Evolutionary conservation across 2,888 invertebrate species (phyloP).

Genomic region (Charanyca ferruginea): DNA sequence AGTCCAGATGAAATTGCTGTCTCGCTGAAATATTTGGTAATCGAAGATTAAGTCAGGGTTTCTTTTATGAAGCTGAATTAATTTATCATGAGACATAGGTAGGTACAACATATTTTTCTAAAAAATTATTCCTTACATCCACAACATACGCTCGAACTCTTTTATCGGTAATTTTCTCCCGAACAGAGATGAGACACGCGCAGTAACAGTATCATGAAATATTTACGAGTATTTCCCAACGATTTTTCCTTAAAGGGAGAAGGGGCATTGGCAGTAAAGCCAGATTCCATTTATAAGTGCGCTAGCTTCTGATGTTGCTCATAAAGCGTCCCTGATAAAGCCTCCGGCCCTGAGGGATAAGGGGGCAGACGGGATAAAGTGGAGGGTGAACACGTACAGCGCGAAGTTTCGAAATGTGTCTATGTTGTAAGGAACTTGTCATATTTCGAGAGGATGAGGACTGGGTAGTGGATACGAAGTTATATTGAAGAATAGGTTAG

Average conservation of each 20-base stretch:
- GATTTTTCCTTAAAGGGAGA: constrained; percentile 68
- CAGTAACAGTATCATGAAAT: constrained; percentile 72
- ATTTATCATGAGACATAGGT: constrained; percentile 3
- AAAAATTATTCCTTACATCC: constrained; percentile 19
- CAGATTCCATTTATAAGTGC: constrained; percentile 79
- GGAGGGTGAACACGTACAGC: constrained; percentile 50
- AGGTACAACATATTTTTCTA: background rate
- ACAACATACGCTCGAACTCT: constrained; percentile 44
- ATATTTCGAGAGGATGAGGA: constrained; percentile 51
- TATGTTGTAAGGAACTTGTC: constrained; percentile 53
- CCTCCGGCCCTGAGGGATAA: constrained; percentile 73
- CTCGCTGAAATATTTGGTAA: constrained; percentile 35
- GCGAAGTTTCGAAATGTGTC: constrained; percentile 54
- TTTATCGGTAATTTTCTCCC: constrained; percentile 59
- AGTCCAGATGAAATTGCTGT: constrained; percentile 22
- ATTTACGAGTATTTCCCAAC: constrained; percentile 75
- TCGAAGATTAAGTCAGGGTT: constrained; percentile 15
- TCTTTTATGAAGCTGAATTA: constrained; percentile 8
- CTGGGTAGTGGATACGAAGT: constrained; percentile 20
- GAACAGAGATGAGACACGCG: constrained; percentile 65
- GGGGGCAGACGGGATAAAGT: constrained; percentile 59
- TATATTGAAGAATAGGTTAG: constrained; percentile 23
- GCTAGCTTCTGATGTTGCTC: constrained; percentile 78
- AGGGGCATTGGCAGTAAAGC: constrained; percentile 73
- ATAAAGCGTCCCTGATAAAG: constrained; percentile 81